Evolutionary conservation across 2,113 vertebrate genomes (phyloP).

Genomic region (Sphyrna mokarran): DNA sequence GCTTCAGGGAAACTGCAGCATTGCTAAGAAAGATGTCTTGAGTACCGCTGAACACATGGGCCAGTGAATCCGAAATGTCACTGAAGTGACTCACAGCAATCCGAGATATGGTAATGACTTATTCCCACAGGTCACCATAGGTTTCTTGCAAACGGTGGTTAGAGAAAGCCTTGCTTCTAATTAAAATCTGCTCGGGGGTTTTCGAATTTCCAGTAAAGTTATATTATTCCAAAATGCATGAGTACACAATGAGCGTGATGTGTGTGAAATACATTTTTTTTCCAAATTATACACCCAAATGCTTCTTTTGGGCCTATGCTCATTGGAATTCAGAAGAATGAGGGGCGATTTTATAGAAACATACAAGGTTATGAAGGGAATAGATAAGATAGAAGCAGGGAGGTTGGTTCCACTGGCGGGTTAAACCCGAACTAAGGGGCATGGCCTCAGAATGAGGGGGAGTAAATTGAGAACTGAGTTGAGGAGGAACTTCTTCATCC

Average conservation of each 20-base stretch:
- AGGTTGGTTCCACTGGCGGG: too few species aligned
- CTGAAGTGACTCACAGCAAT: background rate
- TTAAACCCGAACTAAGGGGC: too few species aligned
- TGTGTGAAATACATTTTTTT: background rate
- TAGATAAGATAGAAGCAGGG: too few species aligned
- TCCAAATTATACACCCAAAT: background rate
- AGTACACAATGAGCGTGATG: background rate
- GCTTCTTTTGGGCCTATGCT: background rate
- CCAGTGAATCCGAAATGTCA: background rate
- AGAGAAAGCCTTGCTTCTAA: background rate
- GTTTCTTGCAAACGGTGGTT: background rate
- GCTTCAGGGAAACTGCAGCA: constrained; percentile 19
- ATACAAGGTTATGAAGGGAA: too few species aligned
- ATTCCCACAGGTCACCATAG: background rate
- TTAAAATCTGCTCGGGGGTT: background rate
- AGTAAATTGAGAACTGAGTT: too few species aligned
- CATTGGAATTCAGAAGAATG: too few species aligned
- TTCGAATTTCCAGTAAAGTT: background rate
- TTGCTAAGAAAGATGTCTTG: background rate
- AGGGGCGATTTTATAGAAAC: too few species aligned
- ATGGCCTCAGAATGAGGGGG: too few species aligned
- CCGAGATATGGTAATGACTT: background rate
- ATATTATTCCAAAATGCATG: background rate
- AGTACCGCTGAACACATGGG: background rate
- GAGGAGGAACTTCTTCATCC: too few species aligned